These are phyloP conservation scores for Heptranchias perlo DNA, from an alignment of 2,113 vertebrate genomes.

Conservation along the genomic window DNA sequence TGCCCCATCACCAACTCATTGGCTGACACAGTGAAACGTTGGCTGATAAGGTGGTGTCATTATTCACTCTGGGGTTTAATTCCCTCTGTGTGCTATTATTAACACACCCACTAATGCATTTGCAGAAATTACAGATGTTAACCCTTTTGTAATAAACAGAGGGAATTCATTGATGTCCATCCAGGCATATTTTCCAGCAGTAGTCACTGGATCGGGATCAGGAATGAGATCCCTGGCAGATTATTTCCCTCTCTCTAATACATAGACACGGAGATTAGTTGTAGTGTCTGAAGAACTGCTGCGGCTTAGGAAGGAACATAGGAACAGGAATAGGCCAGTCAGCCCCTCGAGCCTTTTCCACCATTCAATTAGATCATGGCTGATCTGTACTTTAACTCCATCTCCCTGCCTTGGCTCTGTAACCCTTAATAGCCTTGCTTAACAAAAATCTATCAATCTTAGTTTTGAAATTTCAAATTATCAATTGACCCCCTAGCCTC, in stretches of 20 bases:
- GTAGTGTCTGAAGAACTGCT: background rate
- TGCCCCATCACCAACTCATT: no score
- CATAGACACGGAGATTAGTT: background rate
- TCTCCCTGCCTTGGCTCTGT: no score
- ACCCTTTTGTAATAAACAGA: background rate
- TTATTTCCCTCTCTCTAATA: no score
- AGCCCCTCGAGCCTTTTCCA: background rate
- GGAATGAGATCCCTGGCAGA: background rate
- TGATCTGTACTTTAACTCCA: no score
- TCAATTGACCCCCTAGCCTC: no score
- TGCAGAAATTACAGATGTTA: background rate
- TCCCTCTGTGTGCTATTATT: background rate
- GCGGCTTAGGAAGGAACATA: background rate
- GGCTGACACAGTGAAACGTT: no score
- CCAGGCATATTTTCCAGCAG: background rate
- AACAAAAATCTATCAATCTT: no score
- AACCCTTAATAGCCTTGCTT: no score
- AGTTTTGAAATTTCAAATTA: no score
- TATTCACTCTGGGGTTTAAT: no score
- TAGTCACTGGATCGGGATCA: background rate
- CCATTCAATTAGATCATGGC: background rate
- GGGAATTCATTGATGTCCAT: background rate
- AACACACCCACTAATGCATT: background rate
- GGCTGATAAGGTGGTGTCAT: no score
- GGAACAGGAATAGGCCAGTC: background rate